Evolutionary conservation across 2,888 invertebrate genomes (phyloP), one percentile per base, ranked within the genome.

Genomic region (Epiblema foenella): DNA sequence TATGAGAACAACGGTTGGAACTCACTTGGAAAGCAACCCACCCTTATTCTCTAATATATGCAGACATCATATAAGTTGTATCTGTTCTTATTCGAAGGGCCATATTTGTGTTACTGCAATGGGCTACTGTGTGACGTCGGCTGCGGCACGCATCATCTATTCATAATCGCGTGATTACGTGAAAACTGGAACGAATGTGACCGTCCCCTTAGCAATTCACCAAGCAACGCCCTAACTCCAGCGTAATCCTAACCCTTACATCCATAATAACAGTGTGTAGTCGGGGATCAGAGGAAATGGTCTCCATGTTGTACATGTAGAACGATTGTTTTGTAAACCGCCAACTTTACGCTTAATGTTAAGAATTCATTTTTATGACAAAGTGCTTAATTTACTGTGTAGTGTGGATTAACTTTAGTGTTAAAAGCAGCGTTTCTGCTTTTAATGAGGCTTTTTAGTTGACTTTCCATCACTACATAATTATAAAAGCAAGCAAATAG

Each of bases 121-220:
- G 17, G 8, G 51, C n/a, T 58, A 59, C 56, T 66, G 57, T 42
- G 29, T 57, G 7, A 33, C 3, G 17, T 17, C 11, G 51, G 15
- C 29, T 29, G 42, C 39, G 58, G 49, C 33, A 39, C 58, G 52
- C 68, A 68, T 68, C 68, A 42, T 52, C 68, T 68, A 68, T 68
- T 68, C 68, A 68, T 68, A 52, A 59, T 60, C 18, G 37, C 18
- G 59, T 20, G 52, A 46, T 24, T 58, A 24, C 46, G 33, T 29
- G 33, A 20, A 52, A 60, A 42, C 49, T 51, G 59, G 59, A 24
- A 33, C 67, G 37, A 20, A 51, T 7, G 57, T 52, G 20, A 15
- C 54, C 54, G 54, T 54, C 54, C 54, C 15, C 54, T 54, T 12
- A 15, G 15, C 42, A 4, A 42, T 42, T 42, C 15, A n/a, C 15